Conservation (phyloP, 1,140 invertebrate species). For the Diabrotica undecimpunctata region DNA sequence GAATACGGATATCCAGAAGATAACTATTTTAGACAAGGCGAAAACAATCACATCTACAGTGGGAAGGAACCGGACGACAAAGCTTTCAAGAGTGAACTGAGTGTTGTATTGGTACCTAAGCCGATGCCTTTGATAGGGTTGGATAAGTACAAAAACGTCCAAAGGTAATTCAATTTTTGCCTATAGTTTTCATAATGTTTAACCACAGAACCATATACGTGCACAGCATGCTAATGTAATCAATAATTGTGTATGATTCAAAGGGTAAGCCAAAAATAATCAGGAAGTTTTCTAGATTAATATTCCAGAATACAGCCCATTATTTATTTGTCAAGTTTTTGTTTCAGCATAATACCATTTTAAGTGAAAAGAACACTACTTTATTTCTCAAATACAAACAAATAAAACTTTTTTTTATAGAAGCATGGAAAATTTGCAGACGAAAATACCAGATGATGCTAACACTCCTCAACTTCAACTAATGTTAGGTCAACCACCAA, state of each 20-base stretch:
- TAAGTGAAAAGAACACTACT: no score
- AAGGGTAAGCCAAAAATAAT: no score
- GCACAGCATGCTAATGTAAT: no score
- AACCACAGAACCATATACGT: conserved; percentile 1
- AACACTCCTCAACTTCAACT: conserved; percentile 32
- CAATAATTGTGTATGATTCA: no score
- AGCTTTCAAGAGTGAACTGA: conserved; percentile 44
- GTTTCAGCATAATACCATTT: no score
- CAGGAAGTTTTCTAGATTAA: no score
- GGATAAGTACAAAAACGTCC: conserved; percentile 45
- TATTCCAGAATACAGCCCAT: no score
- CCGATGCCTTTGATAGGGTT: conserved; percentile 45
- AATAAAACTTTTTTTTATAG: no score
- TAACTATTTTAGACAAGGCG: not conserved
- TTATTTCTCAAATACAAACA: no score
- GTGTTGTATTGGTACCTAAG: conserved; percentile 45
- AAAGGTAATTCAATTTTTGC: conserved; percentile 22
- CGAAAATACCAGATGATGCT: conserved; percentile 30
- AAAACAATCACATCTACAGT: not conserved
- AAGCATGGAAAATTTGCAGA: conserved; percentile 37
- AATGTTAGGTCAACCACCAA: conserved; percentile 21
- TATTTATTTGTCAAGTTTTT: no score
- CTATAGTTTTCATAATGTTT: no score
- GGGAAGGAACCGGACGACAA: conserved; percentile 17
- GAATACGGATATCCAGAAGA: conserved; percentile 4